Evolutionary conservation across 2,113 vertebrate species (phyloP), one percentile per base, ranked within the genome.

Genomic region (Hippocampus zosterae): DNA sequence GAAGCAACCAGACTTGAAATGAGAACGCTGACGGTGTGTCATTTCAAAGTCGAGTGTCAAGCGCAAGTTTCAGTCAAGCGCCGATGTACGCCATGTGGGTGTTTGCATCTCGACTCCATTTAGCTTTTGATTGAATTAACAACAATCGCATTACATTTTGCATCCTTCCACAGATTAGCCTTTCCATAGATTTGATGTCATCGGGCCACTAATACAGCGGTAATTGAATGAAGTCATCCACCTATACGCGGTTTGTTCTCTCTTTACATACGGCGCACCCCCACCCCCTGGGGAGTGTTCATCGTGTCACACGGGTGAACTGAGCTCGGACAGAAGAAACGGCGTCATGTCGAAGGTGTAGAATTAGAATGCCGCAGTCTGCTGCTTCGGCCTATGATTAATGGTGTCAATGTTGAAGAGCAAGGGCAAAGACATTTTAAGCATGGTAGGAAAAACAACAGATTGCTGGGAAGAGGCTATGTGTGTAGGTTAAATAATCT

Each of bases 341-440:
- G 7, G 53, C 41, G 72, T 71, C 57, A n/a, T 73, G 27, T 67
- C 52, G 62, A 70, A 70, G 72, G 81, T 76, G 75, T 66, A 68
- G 72, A 74, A 73, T 85, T 80, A 70, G 69, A 80, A 82, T 75
- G 73, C 81, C 62, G 68, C 59, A 56, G 73, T 70, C 70, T 57
- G 80, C 74, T 71, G 76, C 73, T 69, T 82, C 75, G 57, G 69
- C 84, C 79, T 70, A 25, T 85, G 85, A 89, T 87, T 88, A 84
- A 89, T 88, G 84, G 68, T 68, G 55, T 79, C 50, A 70, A 70
- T 77, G 77, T 56, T 73, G 75, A 78, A 78, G 80, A 83, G 72
- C 75, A 84, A 90, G 83, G 81, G 74, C 76, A 75, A 67, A 74
- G 79, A 42, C 67, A 79, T 87, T 85, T 87, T 72, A 60, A 84